Conservation (phyloP, 1,140 invertebrate genomes). For the Bombus breviceps region DNA sequence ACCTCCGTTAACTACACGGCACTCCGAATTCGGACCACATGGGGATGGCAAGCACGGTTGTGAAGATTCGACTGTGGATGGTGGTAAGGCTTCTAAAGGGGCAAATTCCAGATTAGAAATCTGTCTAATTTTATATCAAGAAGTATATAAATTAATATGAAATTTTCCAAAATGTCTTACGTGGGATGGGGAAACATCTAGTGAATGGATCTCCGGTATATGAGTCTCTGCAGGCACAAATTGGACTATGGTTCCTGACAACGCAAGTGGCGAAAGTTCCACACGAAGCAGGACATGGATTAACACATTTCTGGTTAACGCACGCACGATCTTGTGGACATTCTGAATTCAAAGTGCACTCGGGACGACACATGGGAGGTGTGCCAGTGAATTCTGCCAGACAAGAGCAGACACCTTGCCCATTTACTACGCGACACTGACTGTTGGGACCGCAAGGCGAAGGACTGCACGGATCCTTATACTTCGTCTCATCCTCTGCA, state of each 20-base stretch:
- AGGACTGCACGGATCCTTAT: too few species aligned
- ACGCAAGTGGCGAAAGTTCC: too few species aligned
- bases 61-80: not conserved
- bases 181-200: too few species aligned
- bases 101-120: too few species aligned
- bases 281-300: slow-evolving; percentile 84
- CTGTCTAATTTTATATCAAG: too few species aligned
- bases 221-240: too few species aligned
- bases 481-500: rapidly evolving
- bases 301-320: slow-evolving; percentile 86
- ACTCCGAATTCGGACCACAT: slow-evolving; percentile 86
- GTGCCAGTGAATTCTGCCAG: slow-evolving; percentile 86
- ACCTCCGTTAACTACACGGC: slow-evolving; percentile 73
- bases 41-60: slow-evolving; percentile 90
- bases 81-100: too few species aligned
- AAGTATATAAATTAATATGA: too few species aligned
- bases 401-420: slow-evolving; percentile 87
- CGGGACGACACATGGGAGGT: slow-evolving; percentile 87
- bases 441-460: slow-evolving; percentile 85
- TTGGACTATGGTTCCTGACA: too few species aligned
- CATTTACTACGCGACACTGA: slow-evolving; percentile 85
- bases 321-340: slow-evolving; percentile 85
- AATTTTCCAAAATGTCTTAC: too few species aligned
- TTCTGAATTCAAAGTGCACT: slow-evolving; percentile 87
- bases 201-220: too few species aligned